Base-by-base conservation (phyloP, 2,888 invertebrate genomes). In the Microctonus aethiopoides region DNA sequence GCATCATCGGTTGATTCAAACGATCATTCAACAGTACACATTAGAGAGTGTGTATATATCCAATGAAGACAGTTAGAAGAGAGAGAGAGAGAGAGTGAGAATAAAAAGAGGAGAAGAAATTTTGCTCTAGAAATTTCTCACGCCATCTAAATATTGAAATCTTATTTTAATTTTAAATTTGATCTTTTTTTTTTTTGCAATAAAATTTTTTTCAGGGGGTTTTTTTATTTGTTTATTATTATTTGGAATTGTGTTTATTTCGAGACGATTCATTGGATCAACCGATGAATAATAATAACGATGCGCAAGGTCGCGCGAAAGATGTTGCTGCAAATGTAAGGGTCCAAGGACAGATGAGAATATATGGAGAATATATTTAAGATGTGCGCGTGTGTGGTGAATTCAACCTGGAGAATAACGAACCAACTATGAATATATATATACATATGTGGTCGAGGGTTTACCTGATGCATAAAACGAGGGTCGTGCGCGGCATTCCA, bases 381-480 rank as follows among this genome's bases (percentile, higher is more conserved):
- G 46, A 20, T 46, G 46, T 9, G 46, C 46, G 16, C 3, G 46
- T 16, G 46, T 46, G 46, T 46, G 16, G 46, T 20, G 46, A 34
- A 29, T 36, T 64, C 46, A 59, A 26, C 34, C 64, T 64, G 52
- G 36, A 54, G 60, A 59, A 36, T 46, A 46, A 46, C 46, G 16
- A 39, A 39, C 39, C n/a, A 39, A 39, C 39, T n/a, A 16, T 6
- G 46, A n/a, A 46, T 13, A 54, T 54, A 7, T 54, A 54, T 54
- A 54, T 54, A 54, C n/a, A 20, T 34, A 22, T 41, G 51, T 16
- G 41, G 51, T 10, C 9, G 41, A 46, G 24, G 46, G 6, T 39
- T 75, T 79, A 77, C 75, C 80, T 78, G 46, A 46, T 16, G 80
- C 74, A 77, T 78, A 76, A 76, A 74, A 72, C 74, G 66, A 76